phyloP scores from a whole-genome alignment of 2,113 vertebrate genomes.

The Gopherus flavomarginatus region DNA sequence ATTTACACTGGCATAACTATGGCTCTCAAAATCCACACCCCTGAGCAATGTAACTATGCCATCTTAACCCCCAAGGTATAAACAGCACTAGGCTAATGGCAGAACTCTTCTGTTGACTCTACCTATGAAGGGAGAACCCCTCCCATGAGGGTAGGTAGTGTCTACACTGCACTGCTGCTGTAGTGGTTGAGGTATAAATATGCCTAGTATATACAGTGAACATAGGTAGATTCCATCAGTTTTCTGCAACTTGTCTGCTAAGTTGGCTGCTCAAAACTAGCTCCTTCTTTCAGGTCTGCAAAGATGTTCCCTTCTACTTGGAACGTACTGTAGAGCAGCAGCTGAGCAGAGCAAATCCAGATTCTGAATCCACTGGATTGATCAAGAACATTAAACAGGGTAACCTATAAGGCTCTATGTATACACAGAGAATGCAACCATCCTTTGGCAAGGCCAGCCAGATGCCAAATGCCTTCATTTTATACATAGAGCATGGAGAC shows the following conservation, averaged over 20 bases:
- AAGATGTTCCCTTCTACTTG: background rate
- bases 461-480: background rate
- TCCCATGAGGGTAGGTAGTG: no score
- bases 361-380: background rate
- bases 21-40: no score
- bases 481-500: accelerated
- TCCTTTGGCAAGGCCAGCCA: background rate
- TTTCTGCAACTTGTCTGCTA: background rate
- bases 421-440: background rate
- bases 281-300: background rate
- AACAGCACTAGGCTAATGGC: no score
- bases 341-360: background rate
- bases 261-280: background rate
- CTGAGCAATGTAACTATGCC: no score
- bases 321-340: background rate
- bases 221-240: background rate
- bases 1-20: no score
- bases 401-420: background rate
- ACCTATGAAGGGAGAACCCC: no score
- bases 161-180: no score
- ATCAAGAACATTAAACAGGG: background rate
- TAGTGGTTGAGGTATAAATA: no score
- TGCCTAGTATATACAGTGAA: background rate
- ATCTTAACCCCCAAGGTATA: no score
- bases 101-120: no score